Percentiles rank a stretch among this genome's conserved stretches.
phyloP scores from a whole-genome alignment of 2,113 vertebrate species.

The Oxyruncus cristatus region DNA sequence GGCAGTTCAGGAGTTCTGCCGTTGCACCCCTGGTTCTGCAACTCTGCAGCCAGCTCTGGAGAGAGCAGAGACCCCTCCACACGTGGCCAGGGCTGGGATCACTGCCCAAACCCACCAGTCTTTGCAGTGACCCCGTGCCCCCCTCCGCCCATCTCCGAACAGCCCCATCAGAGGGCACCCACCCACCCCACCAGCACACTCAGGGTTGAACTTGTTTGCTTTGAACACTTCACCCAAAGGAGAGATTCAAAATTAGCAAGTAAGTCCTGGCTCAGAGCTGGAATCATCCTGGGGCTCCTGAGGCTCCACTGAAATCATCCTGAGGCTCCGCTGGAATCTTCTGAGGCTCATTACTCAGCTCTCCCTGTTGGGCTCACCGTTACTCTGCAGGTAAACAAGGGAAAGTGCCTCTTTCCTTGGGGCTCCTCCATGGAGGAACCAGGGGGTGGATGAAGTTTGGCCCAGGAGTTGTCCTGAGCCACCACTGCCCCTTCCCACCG shows the following conservation, averaged over 20 bases:
- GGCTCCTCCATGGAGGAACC: not conserved
- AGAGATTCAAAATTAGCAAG: not conserved
- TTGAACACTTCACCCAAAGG: not conserved
- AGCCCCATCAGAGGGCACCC: not conserved
- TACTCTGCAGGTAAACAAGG: not conserved
- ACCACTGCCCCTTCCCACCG: not conserved
- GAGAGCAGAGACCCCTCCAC: not conserved
- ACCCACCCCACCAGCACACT: not conserved
- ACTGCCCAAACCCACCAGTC: not conserved
- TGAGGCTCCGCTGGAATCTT: not conserved
- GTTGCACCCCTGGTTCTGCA: not conserved
- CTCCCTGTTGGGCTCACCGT: not conserved
- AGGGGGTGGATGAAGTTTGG: not conserved
- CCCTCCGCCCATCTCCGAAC: not conserved
- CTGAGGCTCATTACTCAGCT: not conserved
- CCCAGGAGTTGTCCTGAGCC: not conserved
- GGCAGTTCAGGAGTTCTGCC: not conserved
- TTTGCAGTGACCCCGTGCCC: constrained; percentile 31
- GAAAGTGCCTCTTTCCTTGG: not conserved
- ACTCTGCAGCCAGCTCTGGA: not conserved
- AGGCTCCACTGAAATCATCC: not conserved
- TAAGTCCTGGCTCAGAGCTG: not conserved
- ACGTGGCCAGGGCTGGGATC: accelerated
- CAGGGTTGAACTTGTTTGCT: not conserved
- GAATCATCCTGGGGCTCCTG: not conserved